phyloP scores from a whole-genome alignment of 2,113 vertebrate species.

The Oophaga pumilio region DNA sequence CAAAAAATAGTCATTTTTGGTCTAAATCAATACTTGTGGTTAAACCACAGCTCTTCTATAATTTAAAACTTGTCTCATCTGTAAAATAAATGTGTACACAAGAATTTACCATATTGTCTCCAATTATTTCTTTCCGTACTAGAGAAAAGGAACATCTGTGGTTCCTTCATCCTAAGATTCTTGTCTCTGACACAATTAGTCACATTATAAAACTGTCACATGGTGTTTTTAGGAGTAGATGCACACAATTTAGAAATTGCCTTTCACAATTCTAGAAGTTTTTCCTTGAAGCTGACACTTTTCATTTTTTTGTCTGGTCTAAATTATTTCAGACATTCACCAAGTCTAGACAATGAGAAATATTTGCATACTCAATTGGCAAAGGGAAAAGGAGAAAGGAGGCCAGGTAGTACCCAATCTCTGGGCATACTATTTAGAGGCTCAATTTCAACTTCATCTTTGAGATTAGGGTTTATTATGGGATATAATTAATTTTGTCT shows the following conservation, averaged over 20 bases:
- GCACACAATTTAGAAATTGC: not conserved
- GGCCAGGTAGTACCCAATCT: too few species aligned
- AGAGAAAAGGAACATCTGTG: constrained; percentile 1
- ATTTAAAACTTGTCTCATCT: not conserved
- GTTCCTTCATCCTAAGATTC: not conserved
- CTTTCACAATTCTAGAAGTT: not conserved
- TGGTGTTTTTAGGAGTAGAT: not conserved
- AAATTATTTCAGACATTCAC: not conserved
- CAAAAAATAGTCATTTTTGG: not conserved
- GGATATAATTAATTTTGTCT: too few species aligned
- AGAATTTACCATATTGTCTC: not conserved
- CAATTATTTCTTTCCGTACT: not conserved
- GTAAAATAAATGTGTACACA: constrained; percentile 1
- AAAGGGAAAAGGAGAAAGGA: too few species aligned
- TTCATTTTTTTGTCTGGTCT: not conserved
- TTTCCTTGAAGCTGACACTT: not conserved
- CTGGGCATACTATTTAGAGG: too few species aligned
- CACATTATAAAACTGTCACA: not conserved
- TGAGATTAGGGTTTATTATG: too few species aligned
- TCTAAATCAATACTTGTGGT: constrained; percentile 5
- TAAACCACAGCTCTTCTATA: not conserved
- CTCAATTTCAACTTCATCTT: too few species aligned
- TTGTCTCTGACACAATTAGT: not conserved
- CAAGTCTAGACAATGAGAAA: not conserved
- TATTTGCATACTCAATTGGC: not conserved